Base-by-base conservation (phyloP, 2,888 invertebrate species). In the Dasysyrphus tricinctus region DNA sequence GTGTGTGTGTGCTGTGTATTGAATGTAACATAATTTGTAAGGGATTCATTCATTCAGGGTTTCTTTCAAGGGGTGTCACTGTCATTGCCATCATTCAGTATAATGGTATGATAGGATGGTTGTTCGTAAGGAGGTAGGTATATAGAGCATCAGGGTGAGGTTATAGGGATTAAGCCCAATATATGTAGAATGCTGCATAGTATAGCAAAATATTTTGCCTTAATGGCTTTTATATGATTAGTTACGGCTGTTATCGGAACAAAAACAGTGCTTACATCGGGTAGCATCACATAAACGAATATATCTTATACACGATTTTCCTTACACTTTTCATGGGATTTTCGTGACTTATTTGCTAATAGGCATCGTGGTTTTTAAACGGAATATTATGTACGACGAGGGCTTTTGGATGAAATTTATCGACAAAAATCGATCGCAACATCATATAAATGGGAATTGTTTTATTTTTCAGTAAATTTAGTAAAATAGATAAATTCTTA, bases 201-300 rank as follows among this genome's bases (percentile, higher is more conserved):
- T 19, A 39, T 32, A 49, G 59, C 6, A 74, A 77, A n/a, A 80
- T 80, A 74, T 69, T 61, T 77, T 57, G 77, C 56, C 51, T 56
- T 74, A 85, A 85, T 80, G 81, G 81, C 73, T 85, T 81, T 49
- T 61, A 56, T 72, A 42, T 56, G 69, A 77, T 80, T 80, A 85
- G 80, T 85, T 80, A 77, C 54, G 76, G 54, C 67, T 61, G 54
- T 76, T 76, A 85, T 85, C 80, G 72, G 39, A 69, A 54, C 70
- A 70, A 69, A 69, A 69, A 54, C 69, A 69, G 24, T 54, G 54
- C 39, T 61, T 69, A 51, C 39, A 54, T 51, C 32, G 11, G 29
- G 51, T n/a, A n/a, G n/a, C n/a, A n/a, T n/a, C n/a, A n/a, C n/a
- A n/a, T n/a, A n/a, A n/a, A n/a, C n/a, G n/a, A n/a, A n/a, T n/a